Evolutionary conservation across 2,797 vertebrate genomes (phyloP).

Genomic region (Thamnophis elegans): DNA sequence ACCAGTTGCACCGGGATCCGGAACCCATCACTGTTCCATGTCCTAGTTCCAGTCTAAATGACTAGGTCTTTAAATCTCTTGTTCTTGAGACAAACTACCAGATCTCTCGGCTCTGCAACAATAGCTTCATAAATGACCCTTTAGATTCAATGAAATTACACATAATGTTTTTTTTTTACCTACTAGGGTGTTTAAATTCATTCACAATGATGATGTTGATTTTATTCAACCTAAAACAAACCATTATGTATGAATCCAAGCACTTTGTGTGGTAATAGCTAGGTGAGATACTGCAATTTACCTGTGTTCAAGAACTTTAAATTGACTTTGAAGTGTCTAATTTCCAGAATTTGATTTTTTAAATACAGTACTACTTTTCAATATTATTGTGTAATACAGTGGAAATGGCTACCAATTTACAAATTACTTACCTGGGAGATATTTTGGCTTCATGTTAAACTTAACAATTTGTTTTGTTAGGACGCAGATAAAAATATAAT

Average conservation of each 20-base stretch:
- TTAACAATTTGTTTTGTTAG: slow-evolving; percentile 64
- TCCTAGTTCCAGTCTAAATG: background rate
- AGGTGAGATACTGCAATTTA: background rate
- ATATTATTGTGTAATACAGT: background rate
- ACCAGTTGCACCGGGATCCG: too few relatives aligned
- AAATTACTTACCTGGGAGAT: background rate
- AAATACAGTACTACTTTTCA: background rate
- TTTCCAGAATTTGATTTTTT: background rate
- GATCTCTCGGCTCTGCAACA: background rate
- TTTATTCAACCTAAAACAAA: background rate
- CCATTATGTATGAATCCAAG: background rate
- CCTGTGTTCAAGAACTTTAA: background rate
- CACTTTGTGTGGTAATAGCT: background rate
- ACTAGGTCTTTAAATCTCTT: background rate
- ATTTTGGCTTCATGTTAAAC: background rate
- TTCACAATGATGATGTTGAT: background rate
- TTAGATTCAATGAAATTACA: background rate
- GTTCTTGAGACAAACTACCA: background rate
- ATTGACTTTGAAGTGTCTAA: background rate
- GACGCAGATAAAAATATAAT: slow-evolving; percentile 97
- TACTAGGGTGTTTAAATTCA: background rate
- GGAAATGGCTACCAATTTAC: background rate
- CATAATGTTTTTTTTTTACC: background rate
- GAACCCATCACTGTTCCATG: background rate
- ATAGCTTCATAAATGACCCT: background rate